Conservation (phyloP, 2,888 invertebrate genomes). For the Agrochola lychnidis region DNA sequence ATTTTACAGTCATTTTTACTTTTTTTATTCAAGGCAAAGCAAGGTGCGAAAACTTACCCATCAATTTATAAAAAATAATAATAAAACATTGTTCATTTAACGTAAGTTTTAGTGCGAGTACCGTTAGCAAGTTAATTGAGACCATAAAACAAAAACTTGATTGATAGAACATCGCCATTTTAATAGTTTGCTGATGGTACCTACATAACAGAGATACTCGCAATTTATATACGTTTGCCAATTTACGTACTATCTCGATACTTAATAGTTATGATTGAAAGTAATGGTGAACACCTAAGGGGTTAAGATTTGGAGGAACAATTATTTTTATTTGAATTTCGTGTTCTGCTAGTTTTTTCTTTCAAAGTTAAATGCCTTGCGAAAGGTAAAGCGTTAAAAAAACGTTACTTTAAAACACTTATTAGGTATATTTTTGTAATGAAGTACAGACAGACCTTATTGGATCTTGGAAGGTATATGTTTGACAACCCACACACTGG, state of each 20-base stretch:
- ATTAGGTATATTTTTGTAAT: neutral
- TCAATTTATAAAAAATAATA: constrained; percentile 35
- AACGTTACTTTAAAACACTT: no score
- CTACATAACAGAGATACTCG: constrained; percentile 47
- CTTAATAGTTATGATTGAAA: constrained; percentile 54
- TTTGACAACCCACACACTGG: neutral
- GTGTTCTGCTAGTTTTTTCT: constrained; percentile 4
- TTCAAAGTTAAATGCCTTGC: neutral
- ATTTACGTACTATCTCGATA: constrained; percentile 57
- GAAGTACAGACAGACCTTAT: neutral
- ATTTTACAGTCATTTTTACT: neutral
- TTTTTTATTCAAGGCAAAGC: neutral
- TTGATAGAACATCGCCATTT: constrained; percentile 57
- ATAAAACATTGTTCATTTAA: constrained; percentile 65
- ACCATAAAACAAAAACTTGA: constrained; percentile 65
- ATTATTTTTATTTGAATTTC: constrained; percentile 32
- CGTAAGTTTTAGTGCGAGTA: constrained; percentile 66
- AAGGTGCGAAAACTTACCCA: constrained; percentile 1
- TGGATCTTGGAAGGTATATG: neutral
- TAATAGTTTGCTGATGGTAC: constrained; percentile 50
- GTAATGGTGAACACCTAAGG: constrained; percentile 49
- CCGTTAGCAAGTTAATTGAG: constrained; percentile 64
- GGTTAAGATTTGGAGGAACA: constrained; percentile 19
- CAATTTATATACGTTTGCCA: constrained; percentile 60
- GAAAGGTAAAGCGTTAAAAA: neutral